phyloP scores from a whole-genome alignment of 2,888 invertebrate species.

The Nesidiocoris tenuis region DNA sequence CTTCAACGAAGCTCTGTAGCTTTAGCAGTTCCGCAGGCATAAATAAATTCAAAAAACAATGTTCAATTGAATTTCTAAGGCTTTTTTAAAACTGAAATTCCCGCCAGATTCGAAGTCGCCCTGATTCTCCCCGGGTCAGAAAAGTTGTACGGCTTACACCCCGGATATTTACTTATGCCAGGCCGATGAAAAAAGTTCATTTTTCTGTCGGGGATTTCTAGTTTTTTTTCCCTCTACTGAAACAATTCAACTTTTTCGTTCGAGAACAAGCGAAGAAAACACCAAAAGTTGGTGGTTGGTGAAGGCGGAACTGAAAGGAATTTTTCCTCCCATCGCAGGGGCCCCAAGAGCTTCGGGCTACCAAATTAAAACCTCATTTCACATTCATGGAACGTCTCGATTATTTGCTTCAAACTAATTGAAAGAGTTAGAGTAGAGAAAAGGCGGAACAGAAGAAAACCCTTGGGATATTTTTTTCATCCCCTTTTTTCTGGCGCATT shows the following conservation, averaged over 20 bases:
- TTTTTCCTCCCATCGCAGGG: not conserved
- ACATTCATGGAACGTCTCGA: constrained; percentile 40
- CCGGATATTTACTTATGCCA: not conserved
- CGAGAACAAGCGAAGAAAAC: not conserved
- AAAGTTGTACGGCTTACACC: not conserved
- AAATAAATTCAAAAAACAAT: not conserved
- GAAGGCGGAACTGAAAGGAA: not conserved
- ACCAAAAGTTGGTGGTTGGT: not conserved
- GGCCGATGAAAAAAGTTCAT: not conserved
- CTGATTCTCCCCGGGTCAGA: not conserved
- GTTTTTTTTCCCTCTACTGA: not conserved
- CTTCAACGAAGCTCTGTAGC: not conserved
- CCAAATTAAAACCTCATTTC: constrained; percentile 41
- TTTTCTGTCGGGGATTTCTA: not conserved
- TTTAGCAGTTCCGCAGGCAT: not conserved
- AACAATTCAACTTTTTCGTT: not conserved
- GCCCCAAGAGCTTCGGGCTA: constrained; percentile 7
- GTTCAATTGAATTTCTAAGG: not conserved
- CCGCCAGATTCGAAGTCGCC: not conserved
- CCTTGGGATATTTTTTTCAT: constrained; percentile 15
- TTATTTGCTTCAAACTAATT: constrained; percentile 40
- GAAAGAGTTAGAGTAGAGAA: constrained; percentile 31
- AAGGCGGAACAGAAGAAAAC: not conserved
- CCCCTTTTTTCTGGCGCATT: not conserved
- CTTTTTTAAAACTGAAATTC: not conserved